Percentiles rank a stretch among this genome's conserved stretches.
phyloP scores from a whole-genome alignment of 2,888 invertebrate species.

The Drosophila seclusa region DNA sequence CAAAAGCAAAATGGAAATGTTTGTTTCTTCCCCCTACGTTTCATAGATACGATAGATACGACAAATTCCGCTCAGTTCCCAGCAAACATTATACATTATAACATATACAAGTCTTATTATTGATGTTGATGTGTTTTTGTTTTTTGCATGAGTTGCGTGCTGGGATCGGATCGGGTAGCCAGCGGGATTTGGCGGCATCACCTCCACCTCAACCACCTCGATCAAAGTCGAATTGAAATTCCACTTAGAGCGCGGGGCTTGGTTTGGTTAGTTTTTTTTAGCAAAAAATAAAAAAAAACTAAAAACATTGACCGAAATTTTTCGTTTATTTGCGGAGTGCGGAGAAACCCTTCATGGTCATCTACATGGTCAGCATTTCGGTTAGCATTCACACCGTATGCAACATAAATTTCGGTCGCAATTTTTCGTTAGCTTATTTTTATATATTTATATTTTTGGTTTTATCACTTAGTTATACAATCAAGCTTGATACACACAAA shows the following conservation, averaged over 20 bases:
- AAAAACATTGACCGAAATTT: constrained; percentile 83
- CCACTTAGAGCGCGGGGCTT: constrained; percentile 59
- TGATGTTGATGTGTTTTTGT: constrained; percentile 10
- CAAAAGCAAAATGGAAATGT: constrained; percentile 67
- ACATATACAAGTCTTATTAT: constrained; percentile 23
- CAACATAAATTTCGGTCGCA: constrained; percentile 80
- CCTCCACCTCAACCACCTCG: constrained; percentile 24
- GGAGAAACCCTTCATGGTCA: constrained; percentile 24
- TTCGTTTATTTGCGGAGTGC: constrained; percentile 49
- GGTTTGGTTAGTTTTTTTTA: constrained; percentile 39
- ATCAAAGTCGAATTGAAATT: constrained; percentile 50
- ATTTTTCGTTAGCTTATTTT: constrained; percentile 63
- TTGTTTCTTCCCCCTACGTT: constrained; percentile 74
- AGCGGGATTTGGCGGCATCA: constrained; percentile 39
- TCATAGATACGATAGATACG: constrained; percentile 35
- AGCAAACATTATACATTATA: constrained; percentile 61
- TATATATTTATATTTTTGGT: not conserved
- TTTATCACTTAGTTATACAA: constrained; percentile 43
- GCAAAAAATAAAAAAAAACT: constrained; percentile 43
- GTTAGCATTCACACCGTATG: constrained; percentile 45
- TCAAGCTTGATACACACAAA: constrained; percentile 80
- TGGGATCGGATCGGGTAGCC: constrained; percentile 64
- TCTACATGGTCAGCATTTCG: constrained; percentile 31
- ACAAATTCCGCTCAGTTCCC: constrained; percentile 65
- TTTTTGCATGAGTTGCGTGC: constrained; percentile 62